Conservation (phyloP, 2,888 invertebrate species). For the Eurois occulta region DNA sequence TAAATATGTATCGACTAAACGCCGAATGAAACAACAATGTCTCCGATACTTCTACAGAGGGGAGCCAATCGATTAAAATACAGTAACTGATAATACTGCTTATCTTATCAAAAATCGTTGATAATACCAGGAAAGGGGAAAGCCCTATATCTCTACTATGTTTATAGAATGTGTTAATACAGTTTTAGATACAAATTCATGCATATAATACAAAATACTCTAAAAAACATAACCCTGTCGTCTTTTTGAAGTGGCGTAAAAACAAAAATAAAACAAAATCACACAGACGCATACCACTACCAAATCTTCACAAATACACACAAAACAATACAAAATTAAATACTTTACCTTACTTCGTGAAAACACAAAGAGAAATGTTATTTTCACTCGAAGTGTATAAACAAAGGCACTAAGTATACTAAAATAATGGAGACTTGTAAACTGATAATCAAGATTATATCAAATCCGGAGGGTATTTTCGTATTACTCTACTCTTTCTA, state of each 20-base stretch:
- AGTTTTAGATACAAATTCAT: constrained; percentile 9
- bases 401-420: constrained; percentile 19
- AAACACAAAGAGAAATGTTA: constrained; percentile 15
- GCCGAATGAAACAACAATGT: neutral
- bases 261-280: neutral
- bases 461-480: constrained; percentile 12
- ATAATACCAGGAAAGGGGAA: constrained; percentile 34
- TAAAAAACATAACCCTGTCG: neutral
- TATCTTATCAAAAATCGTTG: constrained; percentile 42
- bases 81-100: constrained; percentile 23
- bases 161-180: constrained; percentile 11
- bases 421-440: neutral
- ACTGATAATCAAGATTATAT: constrained; percentile 16
- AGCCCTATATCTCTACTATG: constrained; percentile 12
- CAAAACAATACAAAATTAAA: constrained; percentile 4
- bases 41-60: constrained; percentile 2
- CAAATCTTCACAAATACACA: constrained; percentile 15
- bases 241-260: neutral
- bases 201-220: neutral
- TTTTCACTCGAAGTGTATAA: constrained; percentile 17
- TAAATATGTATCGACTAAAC: constrained; percentile 23
- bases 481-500: neutral
- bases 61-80: constrained; percentile 12
- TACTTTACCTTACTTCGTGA: constrained; percentile 30
- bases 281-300: neutral